phyloP scores from a whole-genome alignment of 2,797 vertebrate genomes.

The Chrysolophus pictus region DNA sequence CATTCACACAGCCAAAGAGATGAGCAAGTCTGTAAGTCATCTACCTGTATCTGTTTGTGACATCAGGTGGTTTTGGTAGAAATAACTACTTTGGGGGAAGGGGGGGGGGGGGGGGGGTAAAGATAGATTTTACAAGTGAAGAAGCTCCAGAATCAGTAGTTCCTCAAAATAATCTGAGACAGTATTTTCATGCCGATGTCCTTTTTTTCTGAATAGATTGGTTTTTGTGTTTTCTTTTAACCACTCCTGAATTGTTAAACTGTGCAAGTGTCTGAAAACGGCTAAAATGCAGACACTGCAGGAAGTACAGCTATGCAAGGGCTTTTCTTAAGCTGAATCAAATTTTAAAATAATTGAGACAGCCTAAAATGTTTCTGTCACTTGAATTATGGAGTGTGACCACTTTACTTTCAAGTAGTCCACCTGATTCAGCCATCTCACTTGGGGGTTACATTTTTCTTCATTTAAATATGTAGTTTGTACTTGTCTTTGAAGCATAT shows the following conservation, averaged over 20 bases:
- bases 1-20: background rate
- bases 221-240: constrained; percentile 15
- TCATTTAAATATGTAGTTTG: background rate
- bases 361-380: constrained; percentile 8
- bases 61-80: background rate
- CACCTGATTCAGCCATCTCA: background rate
- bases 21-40: background rate
- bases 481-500: background rate
- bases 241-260: constrained; percentile 3
- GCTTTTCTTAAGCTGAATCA: constrained; percentile 46
- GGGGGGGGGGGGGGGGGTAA: no score
- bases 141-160: background rate
- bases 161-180: background rate
- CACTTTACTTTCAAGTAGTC: constrained; percentile 26
- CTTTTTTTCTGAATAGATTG: constrained; percentile 5
- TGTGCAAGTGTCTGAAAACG: background rate
- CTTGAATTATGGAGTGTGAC: constrained; percentile 41
- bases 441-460: constrained; percentile 31
- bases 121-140: constrained; percentile 5
- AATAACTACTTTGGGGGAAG: background rate
- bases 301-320: constrained; percentile 11
- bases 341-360: constrained; percentile 44
- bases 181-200: background rate
- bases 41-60: background rate
- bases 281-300: constrained; percentile 13